Evolutionary conservation across 2,888 invertebrate genomes (phyloP), one percentile per base, ranked within the genome.

Genomic region (Meandrusa payeni): DNA sequence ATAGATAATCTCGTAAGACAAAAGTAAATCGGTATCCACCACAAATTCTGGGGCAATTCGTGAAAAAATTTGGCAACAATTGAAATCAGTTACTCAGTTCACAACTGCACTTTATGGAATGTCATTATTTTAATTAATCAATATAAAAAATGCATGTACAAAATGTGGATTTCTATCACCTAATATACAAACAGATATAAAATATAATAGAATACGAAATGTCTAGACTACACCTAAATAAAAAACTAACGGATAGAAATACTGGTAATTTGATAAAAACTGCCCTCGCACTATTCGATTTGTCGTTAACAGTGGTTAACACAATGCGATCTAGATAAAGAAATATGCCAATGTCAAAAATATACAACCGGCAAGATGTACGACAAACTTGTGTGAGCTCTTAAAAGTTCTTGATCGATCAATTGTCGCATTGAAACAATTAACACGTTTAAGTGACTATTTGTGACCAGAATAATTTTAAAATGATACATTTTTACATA

Each of bases 151-250:
- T 23, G 17, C 17, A 20, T 43, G 17, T 37, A 43, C 31, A 43
- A 31, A 44, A 31, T 31, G 42, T 41, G 12, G 33, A 5, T n/a
- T 22, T 20, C n/a, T 24, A 19, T 38, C 2, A 23, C 6, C 15
- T 32, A 27, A 33, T 12, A 19, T 27, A 33, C 27, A 43, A 20
- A 43, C 9, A 13, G 26, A 38, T 38, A 22, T 29, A 32, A 29
- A 34, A 44, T 38, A 44, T 44, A 44, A 44, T 20, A 20, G 43
- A 44, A 44, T 44, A 38, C 6, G 43, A 44, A 31, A 44, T 44
- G 43, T 44, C 43, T 33, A 38, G 32, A 44, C 38, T 38, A 44
- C 22, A 38, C 26, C 22, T 44, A 38, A 43, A 43, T 37, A 12
- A 37, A n/a, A n/a, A 26, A 13, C 32, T 44, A 32, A 15, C 13